Evolutionary conservation across 2,888 invertebrate genomes (phyloP), one percentile per base, ranked within the genome.

Genomic region (Galeruca laticollis): DNA sequence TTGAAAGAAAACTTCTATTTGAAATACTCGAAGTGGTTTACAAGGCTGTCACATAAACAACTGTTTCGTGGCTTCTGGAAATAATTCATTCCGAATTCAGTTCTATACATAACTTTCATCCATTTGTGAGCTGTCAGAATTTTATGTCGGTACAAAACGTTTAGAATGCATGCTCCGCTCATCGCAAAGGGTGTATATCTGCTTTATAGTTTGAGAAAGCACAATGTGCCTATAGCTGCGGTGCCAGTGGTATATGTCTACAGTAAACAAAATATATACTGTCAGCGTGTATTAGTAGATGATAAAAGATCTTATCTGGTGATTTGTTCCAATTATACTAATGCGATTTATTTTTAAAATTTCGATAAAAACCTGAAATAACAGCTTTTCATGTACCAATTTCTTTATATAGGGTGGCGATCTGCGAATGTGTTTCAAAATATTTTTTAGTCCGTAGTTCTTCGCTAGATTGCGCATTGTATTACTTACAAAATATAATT

Each of bases 41-140:
- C 68, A 60, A 43, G 21, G 60, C 69, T 67, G 71, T 73, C 74
- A 64, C 69, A 73, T 73, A 73, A 74, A 74, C 72, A 72, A 74
- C 60, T 64, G 51, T 64, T 64, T 54, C 70, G 61, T 61, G 65
- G 56, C 54, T 60, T 70, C 61, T 43, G 40, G 57, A 70, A 57
- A 70, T 66, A 70, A 64, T 65, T 65, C 61, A 60, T 56, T 40
- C 35, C 43, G 33, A 52, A 43, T 60, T 60, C 59, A 54, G 54
- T 54, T 57, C 56, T 15, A 31, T 57, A 57, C 56, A 57, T 57
- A 57, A 57, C 56, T 35, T 57, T 35, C 56, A 57, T 57, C 56
- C 56, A 57, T 57, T 57, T 57, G 11, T 18, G 56, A 33, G 56
- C 56, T 57, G 56, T 57, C 56, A 57, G 35, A 57, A 57, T 57